Base-by-base conservation (phyloP, 2,888 invertebrate species). In the Drosophila subquinaria region DNA sequence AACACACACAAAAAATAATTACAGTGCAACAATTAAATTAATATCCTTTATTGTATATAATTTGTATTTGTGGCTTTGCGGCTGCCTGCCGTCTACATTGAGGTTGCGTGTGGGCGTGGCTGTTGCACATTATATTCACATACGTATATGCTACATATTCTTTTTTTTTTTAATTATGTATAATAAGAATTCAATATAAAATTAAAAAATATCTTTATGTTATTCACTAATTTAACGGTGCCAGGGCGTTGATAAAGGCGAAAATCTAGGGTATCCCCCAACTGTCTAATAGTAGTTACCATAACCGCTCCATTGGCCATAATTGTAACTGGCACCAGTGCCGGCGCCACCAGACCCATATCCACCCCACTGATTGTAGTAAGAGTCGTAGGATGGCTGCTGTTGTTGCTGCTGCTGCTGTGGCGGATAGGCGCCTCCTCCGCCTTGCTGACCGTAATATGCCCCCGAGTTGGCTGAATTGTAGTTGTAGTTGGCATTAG, bases 351-450 rank as follows among this genome's bases (percentile, higher is more conserved):
- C 71, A n/a, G 78, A 72, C 5, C 79, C 67, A 1, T 94, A 93
- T 66, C 94, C 94, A 20, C 94, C 94, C 95, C 95, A 95, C 79
- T 94, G 94, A 87, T 94, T 94, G 81, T 95, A 95, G 80, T 94
- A 94, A 69, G 94, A 94, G 62, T 94, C 93, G 82, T 94, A 94
- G n/a, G 91, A 85, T 55, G 85, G 85, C 65, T 90, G 85, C 40
- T 64, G 80, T 30, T 78, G 80, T 63, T 90, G 85, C 43, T 66
- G 80, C 42, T 66, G 80, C 38, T 65, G 79, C 52, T 87, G 67
- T 3, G 78, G 47, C 35, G 85, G 87, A 76, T 92, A 92, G 17
- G 89, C 76, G 15, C 88, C 75, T 1, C 88, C 73, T 3, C 88
- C 81, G 42, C 70, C 81, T 56, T 87, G 90, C 71, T 91, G 92